phyloP scores from a whole-genome alignment of 1,140 invertebrate species.

The Drosophila equinoxialis region DNA sequence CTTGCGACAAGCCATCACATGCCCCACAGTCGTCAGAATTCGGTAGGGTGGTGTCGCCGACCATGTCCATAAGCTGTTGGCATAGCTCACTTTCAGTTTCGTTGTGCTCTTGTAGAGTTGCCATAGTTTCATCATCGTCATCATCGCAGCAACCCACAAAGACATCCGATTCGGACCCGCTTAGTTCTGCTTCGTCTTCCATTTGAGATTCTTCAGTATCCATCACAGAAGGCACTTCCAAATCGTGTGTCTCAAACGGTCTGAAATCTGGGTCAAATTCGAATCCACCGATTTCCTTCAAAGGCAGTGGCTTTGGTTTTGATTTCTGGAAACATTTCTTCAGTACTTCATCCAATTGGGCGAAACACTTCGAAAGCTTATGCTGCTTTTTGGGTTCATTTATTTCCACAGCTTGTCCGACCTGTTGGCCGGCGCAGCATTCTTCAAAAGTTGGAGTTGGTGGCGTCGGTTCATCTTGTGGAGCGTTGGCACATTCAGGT shows the following conservation, averaged over 20 bases:
- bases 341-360: slow-evolving; percentile 26
- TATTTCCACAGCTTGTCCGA: neutral
- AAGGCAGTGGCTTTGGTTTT: neutral
- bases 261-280: slow-evolving; percentile 49
- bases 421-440: slow-evolving; percentile 18
- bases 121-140: neutral
- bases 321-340: slow-evolving; percentile 41
- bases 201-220: neutral
- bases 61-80: neutral
- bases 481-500: slow-evolving; percentile 14
- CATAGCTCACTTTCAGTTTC: neutral
- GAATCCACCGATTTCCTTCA: slow-evolving; percentile 46
- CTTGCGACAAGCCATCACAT: slow-evolving; percentile 8
- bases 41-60: neutral
- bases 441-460: slow-evolving; percentile 23
- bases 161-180: neutral
- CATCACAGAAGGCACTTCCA: too few species aligned
- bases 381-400: neutral
- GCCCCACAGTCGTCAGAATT: neutral
- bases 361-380: slow-evolving; percentile 36
- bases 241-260: neutral
- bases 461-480: neutral
- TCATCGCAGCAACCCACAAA: neutral
- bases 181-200: neutral
- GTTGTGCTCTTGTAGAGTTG: neutral